Conservation (phyloP, 2,888 invertebrate species). For the Frankliniella fusca region DNA sequence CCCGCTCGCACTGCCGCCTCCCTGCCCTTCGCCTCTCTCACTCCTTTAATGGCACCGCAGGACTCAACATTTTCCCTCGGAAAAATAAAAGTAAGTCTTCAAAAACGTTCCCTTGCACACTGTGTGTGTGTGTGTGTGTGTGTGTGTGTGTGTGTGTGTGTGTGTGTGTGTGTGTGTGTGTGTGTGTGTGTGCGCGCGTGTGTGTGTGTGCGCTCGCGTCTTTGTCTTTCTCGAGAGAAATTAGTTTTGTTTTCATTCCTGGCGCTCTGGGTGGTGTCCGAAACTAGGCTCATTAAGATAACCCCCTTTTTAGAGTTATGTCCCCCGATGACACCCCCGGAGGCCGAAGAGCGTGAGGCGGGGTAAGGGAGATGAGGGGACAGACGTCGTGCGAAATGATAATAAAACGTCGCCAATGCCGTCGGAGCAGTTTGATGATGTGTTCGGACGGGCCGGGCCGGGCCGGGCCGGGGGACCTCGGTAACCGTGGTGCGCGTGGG, state of each 20-base stretch:
- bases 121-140: background rate
- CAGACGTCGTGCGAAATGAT: too few relatives aligned
- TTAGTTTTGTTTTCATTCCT: constrained; percentile 14
- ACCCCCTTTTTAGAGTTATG: background rate
- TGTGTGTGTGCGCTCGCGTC: background rate
- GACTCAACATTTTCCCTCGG: background rate
- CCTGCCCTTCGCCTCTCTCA: background rate
- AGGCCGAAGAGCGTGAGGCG: background rate
- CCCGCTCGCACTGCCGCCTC: too few relatives aligned
- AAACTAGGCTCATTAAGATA: constrained; percentile 11
- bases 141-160: background rate
- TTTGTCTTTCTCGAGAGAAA: background rate
- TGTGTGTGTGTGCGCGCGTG: background rate
- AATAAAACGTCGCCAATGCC: too few relatives aligned
- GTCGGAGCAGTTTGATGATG: too few relatives aligned
- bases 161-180: background rate
- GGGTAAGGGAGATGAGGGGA: too few relatives aligned
- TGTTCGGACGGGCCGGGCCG: too few relatives aligned
- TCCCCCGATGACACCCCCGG: background rate
- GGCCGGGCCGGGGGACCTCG: too few relatives aligned
- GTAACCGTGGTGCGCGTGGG: too few relatives aligned
- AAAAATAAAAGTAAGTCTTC: background rate
- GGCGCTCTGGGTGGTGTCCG: too few relatives aligned
- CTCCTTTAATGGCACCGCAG: background rate
- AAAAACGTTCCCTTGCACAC: background rate